phyloP scores from a whole-genome alignment of 2,113 vertebrate genomes.

The Spermophilus dauricus region DNA sequence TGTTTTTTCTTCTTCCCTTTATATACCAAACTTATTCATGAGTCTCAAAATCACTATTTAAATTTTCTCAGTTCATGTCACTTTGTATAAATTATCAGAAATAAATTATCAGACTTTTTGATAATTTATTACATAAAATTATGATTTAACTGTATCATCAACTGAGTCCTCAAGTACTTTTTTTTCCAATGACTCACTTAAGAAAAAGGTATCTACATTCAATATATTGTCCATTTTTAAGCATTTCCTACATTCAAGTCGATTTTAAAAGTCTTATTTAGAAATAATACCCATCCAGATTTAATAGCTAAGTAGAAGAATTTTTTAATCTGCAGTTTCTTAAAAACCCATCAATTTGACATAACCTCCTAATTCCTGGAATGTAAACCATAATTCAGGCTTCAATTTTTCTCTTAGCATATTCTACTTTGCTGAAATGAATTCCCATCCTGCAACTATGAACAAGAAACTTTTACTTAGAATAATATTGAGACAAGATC shows the following conservation, averaged over 20 bases:
- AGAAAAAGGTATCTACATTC: conserved; percentile 36
- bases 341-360: conserved; percentile 69
- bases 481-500: conserved; percentile 67
- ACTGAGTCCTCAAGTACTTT: conserved; percentile 17
- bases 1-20: background rate
- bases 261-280: conserved; percentile 62
- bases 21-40: background rate
- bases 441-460: conserved; percentile 55
- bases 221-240: conserved; percentile 51
- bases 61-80: conserved; percentile 54
- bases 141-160: conserved; percentile 29
- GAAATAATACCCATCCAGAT: conserved; percentile 55
- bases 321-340: conserved; percentile 64
- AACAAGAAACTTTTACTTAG: conserved; percentile 68
- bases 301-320: conserved; percentile 59
- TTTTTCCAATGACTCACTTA: conserved; percentile 45
- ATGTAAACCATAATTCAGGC: conserved; percentile 64
- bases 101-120: conserved; percentile 7
- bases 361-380: conserved; percentile 68
- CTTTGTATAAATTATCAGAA: conserved; percentile 40
- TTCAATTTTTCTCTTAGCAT: conserved; percentile 66
- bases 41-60: background rate
- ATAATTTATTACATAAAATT: conserved; percentile 31
- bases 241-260: conserved; percentile 41
- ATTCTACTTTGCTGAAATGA: conserved; percentile 70